phyloP scores from a whole-genome alignment of 2,113 vertebrate species.

The Toxotes chatareus region DNA sequence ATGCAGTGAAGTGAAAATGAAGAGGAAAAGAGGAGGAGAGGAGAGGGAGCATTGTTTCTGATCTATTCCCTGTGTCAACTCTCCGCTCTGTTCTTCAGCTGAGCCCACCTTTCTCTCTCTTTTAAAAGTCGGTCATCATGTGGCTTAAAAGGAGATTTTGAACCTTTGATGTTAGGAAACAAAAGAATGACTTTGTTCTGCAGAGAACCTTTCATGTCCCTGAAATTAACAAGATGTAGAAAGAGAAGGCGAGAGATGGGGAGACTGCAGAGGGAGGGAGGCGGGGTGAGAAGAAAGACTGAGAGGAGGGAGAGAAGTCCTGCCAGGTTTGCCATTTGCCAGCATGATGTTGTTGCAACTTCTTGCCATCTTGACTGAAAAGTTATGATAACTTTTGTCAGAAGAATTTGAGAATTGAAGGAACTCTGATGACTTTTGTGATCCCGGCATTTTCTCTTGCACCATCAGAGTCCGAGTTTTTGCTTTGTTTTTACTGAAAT shows the following conservation, averaged over 20 bases:
- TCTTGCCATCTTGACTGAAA: background rate
- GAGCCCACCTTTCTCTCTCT: slow-evolving; percentile 42
- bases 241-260: slow-evolving; percentile 23
- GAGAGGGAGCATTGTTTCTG: slow-evolving; percentile 31
- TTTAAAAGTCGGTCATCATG: slow-evolving; percentile 54
- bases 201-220: slow-evolving; percentile 64
- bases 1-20: slow-evolving; percentile 21
- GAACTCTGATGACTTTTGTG: no score
- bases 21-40: slow-evolving; percentile 20
- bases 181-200: slow-evolving; percentile 66
- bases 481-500: no score
- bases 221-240: slow-evolving; percentile 53
- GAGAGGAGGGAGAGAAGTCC: slow-evolving; percentile 3
- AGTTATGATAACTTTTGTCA: background rate
- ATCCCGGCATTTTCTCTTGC: no score
- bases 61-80: slow-evolving; percentile 53
- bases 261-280: slow-evolving; percentile 18
- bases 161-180: slow-evolving; percentile 66
- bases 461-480: no score
- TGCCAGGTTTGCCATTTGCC: slow-evolving; percentile 13
- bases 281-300: slow-evolving; percentile 15
- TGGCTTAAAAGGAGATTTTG: slow-evolving; percentile 46
- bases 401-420: background rate
- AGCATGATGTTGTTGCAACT: background rate
- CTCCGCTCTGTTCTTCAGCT: slow-evolving; percentile 36